These are phyloP conservation scores for Macrostomum lignano DNA, from an alignment of 1,140 invertebrate species.

Conservation along the genomic window DNA sequence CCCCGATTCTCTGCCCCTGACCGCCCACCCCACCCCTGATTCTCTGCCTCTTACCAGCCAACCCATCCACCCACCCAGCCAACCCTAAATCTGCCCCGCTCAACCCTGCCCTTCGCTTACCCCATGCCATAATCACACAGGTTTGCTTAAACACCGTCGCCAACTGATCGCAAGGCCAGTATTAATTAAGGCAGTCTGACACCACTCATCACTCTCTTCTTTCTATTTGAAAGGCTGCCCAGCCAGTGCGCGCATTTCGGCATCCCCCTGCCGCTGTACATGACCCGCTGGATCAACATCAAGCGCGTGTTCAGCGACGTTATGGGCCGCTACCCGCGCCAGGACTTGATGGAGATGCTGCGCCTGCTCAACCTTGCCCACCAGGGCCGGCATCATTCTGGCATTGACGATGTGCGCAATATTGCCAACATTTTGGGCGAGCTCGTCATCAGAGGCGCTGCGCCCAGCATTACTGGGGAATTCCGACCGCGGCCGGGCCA, in stretches of 20 bases:
- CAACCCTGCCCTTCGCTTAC: no score
- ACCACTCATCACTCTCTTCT: no score
- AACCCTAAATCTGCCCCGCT: no score
- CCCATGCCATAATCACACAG: no score
- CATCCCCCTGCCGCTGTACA: constrained; percentile 28
- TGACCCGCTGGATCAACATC: constrained; percentile 35
- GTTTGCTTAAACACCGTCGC: no score
- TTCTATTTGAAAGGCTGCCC: constrained; percentile 24
- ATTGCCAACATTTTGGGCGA: constrained; percentile 18
- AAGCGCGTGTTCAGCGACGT: constrained; percentile 28
- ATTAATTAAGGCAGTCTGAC: no score
- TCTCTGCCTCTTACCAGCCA: no score
- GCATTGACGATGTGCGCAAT: constrained; percentile 29
- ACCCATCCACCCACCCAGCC: no score
- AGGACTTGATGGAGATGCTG: constrained; percentile 22
- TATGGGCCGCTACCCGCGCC: constrained; percentile 16
- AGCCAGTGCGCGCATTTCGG: constrained; percentile 30
- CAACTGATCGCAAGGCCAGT: no score
- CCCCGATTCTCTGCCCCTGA: no score
- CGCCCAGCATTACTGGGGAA: constrained; percentile 11
- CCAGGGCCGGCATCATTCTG: constrained; percentile 26
- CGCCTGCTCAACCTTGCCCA: constrained; percentile 13
- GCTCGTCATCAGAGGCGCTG: constrained; percentile 13
- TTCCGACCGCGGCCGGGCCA: no score
- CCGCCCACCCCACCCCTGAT: no score